Conservation (phyloP, 2,797 vertebrate genomes). For the Enteromius viviparus region DNA sequence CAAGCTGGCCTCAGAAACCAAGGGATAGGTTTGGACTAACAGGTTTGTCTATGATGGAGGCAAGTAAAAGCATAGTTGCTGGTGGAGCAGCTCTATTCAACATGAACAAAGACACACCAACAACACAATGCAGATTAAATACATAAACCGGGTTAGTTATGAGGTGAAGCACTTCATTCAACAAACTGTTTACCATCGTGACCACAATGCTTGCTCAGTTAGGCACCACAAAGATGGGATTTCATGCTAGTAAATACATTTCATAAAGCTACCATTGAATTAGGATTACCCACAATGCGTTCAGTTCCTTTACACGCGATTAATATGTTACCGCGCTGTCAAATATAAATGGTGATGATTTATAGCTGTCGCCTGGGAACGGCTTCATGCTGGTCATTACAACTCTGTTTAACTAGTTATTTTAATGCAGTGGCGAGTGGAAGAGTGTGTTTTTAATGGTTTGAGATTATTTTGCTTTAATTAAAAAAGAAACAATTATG, state of each 20-base stretch:
- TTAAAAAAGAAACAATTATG: neutral
- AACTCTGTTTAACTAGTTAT: neutral
- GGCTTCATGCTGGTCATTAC: neutral
- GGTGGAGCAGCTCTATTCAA: constrained; percentile 31
- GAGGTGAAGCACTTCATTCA: constrained; percentile 8
- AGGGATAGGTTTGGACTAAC: neutral
- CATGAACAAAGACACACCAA: constrained; percentile 27
- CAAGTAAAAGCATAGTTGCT: neutral
- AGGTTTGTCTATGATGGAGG: neutral
- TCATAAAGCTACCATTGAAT: constrained; percentile 19
- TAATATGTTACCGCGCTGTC: constrained; percentile 10
- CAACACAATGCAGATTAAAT: constrained; percentile 29
- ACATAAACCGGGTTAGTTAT: constrained; percentile 1
- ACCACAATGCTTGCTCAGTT: constrained; percentile 16
- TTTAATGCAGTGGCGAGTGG: neutral
- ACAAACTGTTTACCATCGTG: neutral
- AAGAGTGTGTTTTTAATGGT: neutral
- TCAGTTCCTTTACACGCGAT: constrained; percentile 4
- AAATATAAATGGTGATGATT: neutral
- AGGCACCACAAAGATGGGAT: neutral
- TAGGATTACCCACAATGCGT: constrained; percentile 33
- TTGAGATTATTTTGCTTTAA: neutral
- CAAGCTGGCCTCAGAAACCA: neutral
- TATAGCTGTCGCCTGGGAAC: constrained; percentile 10
- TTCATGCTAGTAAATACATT: constrained; percentile 28